Percentiles rank a stretch among this genome's conserved stretches.
These are phyloP conservation scores for Neogobius melanostomus DNA, from an alignment of 2,113 vertebrate genomes.

Conservation along the genomic window DNA sequence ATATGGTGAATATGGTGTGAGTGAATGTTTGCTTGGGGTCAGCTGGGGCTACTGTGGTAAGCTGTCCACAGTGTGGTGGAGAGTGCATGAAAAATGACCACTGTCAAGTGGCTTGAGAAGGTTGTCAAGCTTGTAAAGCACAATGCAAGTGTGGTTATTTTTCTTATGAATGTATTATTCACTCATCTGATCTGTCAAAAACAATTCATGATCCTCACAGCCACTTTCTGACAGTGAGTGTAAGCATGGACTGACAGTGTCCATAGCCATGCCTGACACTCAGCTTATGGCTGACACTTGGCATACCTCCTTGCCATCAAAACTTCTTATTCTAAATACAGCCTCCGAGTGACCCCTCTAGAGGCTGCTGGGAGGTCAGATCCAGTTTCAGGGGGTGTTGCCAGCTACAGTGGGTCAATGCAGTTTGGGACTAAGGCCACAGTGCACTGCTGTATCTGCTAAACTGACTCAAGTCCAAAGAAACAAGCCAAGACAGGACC, in stretches of 20 bases:
- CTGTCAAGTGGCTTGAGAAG: too few species aligned
- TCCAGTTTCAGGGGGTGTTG: slow-evolving; percentile 64
- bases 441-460: slow-evolving; percentile 4
- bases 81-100: too few species aligned
- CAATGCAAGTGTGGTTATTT: too few species aligned
- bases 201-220: background rate
- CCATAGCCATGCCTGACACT: background rate
- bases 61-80: too few species aligned
- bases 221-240: background rate
- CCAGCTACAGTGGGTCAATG: slow-evolving; percentile 35
- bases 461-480: background rate
- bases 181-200: background rate
- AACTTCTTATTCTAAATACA: slow-evolving; percentile 69
- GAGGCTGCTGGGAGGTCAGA: slow-evolving; percentile 55
- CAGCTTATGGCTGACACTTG: slow-evolving; percentile 10
- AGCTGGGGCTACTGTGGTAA: too few species aligned
- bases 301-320: slow-evolving; percentile 63
- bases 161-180: too few species aligned
- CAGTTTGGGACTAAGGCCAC: slow-evolving; percentile 14
- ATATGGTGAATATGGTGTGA: too few species aligned
- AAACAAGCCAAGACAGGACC: slow-evolving; percentile 1
- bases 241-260: background rate
- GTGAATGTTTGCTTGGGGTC: too few species aligned
- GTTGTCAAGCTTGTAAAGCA: too few species aligned
- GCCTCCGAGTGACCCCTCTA: slow-evolving; percentile 53